Conservation (phyloP, 2,113 vertebrate genomes). For the Larimichthys polyactis region DNA sequence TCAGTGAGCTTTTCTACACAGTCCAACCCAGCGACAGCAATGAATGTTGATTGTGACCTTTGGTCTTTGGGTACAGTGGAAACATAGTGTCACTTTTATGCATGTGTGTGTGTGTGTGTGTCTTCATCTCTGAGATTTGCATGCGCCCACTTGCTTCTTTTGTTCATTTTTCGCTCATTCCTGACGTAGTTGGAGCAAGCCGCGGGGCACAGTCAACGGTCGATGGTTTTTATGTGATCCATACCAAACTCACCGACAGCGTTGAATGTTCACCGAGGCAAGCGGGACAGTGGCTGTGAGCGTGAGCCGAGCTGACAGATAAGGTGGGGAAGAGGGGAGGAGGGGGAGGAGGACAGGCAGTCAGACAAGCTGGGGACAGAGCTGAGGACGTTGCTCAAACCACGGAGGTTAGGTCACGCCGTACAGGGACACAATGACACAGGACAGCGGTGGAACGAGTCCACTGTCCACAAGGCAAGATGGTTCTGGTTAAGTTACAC, state of each 20-base stretch:
- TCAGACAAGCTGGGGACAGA: constrained; percentile 19
- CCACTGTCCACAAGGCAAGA: constrained; percentile 44
- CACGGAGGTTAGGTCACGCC: constrained; percentile 46
- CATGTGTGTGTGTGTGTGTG: constrained; percentile 9
- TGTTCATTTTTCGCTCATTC: constrained; percentile 39
- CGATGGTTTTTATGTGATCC: constrained; percentile 95
- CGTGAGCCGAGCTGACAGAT: constrained; percentile 58
- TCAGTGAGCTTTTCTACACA: constrained; percentile 98
- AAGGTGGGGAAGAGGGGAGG: constrained; percentile 18
- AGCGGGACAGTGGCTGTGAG: constrained; percentile 63
- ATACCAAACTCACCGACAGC: constrained; percentile 99
- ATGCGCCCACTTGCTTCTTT: constrained; percentile 58
- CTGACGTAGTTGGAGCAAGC: constrained; percentile 76
- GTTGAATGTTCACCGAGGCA: constrained; percentile 95
- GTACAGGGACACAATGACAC: constrained; percentile 52
- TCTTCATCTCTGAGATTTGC: constrained; percentile 41
- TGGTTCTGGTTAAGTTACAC: constrained; percentile 29
- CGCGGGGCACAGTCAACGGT: constrained; percentile 99
- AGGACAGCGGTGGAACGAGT: constrained; percentile 64
- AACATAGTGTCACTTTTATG: constrained; percentile 65
- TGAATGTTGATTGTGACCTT: constrained; percentile 99
- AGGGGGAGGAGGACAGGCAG: constrained; percentile 3
- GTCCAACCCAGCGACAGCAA: constrained; percentile 99
- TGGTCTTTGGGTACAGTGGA: constrained; percentile 76
- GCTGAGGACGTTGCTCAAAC: constrained; percentile 40